Percentiles rank a stretch among this genome's conserved stretches.
Evolutionary conservation across 1,140 invertebrate species (phyloP).

Genomic region (Acromyrmex charruanus): DNA sequence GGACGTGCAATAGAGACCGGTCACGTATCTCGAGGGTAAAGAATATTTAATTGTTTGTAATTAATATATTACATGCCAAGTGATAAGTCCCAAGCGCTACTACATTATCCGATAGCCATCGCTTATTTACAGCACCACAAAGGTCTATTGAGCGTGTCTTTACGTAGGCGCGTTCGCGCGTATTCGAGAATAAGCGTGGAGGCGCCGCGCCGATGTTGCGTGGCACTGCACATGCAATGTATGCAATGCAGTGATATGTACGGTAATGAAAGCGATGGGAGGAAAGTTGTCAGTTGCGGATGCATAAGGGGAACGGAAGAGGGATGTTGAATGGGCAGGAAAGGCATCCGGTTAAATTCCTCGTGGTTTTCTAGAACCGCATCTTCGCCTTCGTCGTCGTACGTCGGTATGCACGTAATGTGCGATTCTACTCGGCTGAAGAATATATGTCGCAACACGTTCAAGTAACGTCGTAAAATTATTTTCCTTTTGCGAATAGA

Average conservation of each 20-base stretch:
- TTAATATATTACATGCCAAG: constrained; percentile 82
- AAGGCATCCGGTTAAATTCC: constrained; percentile 68
- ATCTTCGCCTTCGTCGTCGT: constrained; percentile 19
- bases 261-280: neutral
- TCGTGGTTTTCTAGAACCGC: constrained; percentile 68
- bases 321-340: constrained; percentile 23
- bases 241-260: constrained; percentile 20
- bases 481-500: neutral
- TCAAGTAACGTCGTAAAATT: constrained; percentile 38
- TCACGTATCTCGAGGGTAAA: constrained; percentile 73
- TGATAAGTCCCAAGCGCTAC: constrained; percentile 71
- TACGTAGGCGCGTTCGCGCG: neutral
- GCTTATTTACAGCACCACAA: constrained; percentile 71
- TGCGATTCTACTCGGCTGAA: constrained; percentile 61
- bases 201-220: neutral
- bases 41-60: constrained; percentile 81
- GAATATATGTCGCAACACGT: constrained; percentile 52
- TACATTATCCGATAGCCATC: constrained; percentile 78
- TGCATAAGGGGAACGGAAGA: neutral
- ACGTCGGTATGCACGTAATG: constrained; percentile 67
- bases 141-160: constrained; percentile 24
- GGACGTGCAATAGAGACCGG: constrained; percentile 44
- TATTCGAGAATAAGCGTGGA: neutral
- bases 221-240: neutral
- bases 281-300: neutral